Percentiles rank a stretch among this genome's conserved stretches.
phyloP scores from a whole-genome alignment of 2,888 invertebrate genomes.

The Cephus pulcher region DNA sequence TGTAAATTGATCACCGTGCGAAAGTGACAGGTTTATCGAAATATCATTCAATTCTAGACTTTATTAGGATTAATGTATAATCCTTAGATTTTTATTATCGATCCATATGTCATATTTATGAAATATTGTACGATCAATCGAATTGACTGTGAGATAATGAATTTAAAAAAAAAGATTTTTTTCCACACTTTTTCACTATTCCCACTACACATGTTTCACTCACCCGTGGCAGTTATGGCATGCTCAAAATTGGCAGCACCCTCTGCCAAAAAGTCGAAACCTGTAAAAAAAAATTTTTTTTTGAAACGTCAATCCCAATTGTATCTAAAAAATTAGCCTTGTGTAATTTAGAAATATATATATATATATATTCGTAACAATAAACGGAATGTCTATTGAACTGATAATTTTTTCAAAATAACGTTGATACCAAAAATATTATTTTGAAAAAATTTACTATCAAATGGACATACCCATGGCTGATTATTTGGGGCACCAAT shows the following conservation, averaged over 20 bases:
- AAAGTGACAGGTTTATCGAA: background rate
- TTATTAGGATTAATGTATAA: background rate
- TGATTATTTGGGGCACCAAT: conserved; percentile 14
- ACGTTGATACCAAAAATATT: background rate
- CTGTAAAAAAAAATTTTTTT: conserved; percentile 64
- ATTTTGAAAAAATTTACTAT: background rate
- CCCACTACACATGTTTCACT: conserved; percentile 38
- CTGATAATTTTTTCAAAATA: background rate
- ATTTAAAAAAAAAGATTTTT: background rate
- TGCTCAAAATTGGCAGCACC: conserved; percentile 81
- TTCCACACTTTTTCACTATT: background rate
- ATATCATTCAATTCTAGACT: background rate
- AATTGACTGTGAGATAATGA: background rate
- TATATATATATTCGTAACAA: too few relatives aligned
- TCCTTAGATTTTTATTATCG: background rate
- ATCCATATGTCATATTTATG: background rate
- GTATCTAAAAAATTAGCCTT: too few relatives aligned
- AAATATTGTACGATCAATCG: background rate
- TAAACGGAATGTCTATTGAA: too few relatives aligned
- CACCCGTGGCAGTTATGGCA: conserved; percentile 78
- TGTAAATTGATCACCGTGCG: background rate
- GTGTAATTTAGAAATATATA: too few relatives aligned
- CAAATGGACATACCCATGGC: conserved; percentile 44
- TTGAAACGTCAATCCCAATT: background rate
- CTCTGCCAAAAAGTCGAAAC: conserved; percentile 78